Base-by-base conservation (phyloP, 2,113 vertebrate species). In the Chrysochloris asiatica region DNA sequence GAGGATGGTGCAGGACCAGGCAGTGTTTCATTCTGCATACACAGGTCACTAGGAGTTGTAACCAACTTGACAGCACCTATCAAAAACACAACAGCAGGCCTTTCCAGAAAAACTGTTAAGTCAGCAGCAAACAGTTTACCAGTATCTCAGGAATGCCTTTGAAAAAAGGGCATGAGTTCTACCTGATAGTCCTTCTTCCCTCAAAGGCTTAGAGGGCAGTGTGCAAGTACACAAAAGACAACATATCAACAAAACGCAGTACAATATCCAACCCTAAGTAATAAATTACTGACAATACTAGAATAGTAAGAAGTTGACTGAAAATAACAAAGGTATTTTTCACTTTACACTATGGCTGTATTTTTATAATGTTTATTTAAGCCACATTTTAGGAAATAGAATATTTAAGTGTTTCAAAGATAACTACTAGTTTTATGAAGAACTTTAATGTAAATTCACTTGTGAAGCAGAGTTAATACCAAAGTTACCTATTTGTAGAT, bases 321-420 rank as follows among this genome's bases (percentile, higher is more conserved):
- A 19, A 88, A 75, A 16, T 86, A 56, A 21, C 47, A 80, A 86
- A 33, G 65, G 26, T 61, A 54, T 59, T 19, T 65, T 88, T 86
- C 38, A 90, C 52, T 89, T 89, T 78, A 83, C 19, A 73, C 13
- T 73, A n/a, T n/a, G n/a, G n/a, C 19, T 79, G 56, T 88, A 8
- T 63, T 75, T 83, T 61, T 76, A 52, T 73, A 48, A 75, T 47
- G 88, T 95, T 88, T 82, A 94, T 47, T 61, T 88, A 76, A 78
- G 71, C 30, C 36, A 65, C 54, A 88, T 71, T 93, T 94, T 73
- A 43, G 41, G 77, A 95, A 90, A 61, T 2, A 61, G 38, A 86
- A 43, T 90, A 92, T 19, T 3, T 86, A 87, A 48, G 41, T 61
- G 22, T 17, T 80, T 41, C 47, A 82, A 83, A 89, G 63, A 13